Conservation (phyloP, 2,113 vertebrate genomes). For the Tinamus guttatus region DNA sequence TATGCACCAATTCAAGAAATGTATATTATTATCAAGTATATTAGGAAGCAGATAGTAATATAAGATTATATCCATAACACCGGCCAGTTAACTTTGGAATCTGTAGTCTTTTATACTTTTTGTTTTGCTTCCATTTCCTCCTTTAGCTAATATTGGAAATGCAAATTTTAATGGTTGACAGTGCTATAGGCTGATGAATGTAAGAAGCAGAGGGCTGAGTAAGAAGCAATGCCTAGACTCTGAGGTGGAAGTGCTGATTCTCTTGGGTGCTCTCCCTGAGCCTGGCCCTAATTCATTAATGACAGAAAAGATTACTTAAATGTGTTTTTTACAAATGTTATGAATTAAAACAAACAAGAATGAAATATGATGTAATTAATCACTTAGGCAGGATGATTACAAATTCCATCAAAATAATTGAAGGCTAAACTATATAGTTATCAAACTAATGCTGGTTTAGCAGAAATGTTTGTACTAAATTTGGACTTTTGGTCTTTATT, state of each 20-base stretch:
- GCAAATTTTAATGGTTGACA: neutral
- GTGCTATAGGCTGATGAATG: neutral
- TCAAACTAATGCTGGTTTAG: neutral
- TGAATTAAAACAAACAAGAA: constrained; percentile 29
- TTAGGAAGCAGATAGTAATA: neutral
- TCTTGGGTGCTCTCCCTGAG: neutral
- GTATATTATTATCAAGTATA: neutral
- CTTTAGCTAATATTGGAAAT: neutral
- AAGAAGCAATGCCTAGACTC: neutral
- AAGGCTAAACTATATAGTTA: constrained; percentile 22
- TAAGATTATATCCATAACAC: neutral
- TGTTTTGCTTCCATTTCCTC: neutral
- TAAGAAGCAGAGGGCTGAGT: neutral
- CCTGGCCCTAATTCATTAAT: constrained; percentile 18
- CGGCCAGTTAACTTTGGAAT: neutral
- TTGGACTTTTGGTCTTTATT: neutral
- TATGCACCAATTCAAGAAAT: neutral
- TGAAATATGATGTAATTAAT: constrained; percentile 46
- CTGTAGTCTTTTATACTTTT: neutral
- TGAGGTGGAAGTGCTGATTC: constrained; percentile 37
- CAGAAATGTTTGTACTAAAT: neutral
- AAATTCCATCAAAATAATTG: constrained; percentile 41
- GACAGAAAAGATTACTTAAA: constrained; percentile 30
- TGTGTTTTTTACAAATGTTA: neutral
- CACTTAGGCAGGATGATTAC: constrained; percentile 8